Evolutionary conservation across 2,888 invertebrate genomes (phyloP).

Genomic region (Tetropium fuscum): DNA sequence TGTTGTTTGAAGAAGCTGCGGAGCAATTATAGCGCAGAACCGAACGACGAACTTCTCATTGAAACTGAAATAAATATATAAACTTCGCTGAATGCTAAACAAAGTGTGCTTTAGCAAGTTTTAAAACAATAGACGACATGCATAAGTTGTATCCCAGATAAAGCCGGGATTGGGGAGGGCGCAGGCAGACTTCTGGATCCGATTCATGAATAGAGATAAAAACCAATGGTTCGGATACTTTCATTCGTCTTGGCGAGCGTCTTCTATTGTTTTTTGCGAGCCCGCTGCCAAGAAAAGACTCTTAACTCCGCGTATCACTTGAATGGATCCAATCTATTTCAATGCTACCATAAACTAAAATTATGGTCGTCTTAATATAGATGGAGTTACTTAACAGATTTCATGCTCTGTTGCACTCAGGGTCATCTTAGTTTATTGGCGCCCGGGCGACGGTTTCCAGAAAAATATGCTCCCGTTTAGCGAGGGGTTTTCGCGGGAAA

Average conservation of each 20-base stretch:
- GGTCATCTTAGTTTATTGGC: constrained; percentile 28
- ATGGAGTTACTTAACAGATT: constrained; percentile 59
- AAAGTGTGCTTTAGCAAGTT: constrained; percentile 38
- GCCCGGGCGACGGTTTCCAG: constrained; percentile 32
- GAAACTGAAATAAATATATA: constrained; percentile 45
- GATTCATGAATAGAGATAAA: constrained; percentile 64
- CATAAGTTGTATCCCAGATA: constrained; percentile 18
- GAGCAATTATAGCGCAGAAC: constrained; percentile 45
- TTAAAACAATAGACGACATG: constrained; percentile 32
- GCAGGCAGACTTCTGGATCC: constrained; percentile 54
- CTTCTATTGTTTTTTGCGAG: constrained; percentile 57
- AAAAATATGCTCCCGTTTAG: constrained; percentile 1
- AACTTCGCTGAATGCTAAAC: constrained; percentile 39
- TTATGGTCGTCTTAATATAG: constrained; percentile 62
- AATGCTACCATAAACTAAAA: constrained; percentile 60
- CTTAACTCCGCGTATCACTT: constrained; percentile 60
- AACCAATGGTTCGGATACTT: constrained; percentile 63
- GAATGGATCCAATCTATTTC: constrained; percentile 62
- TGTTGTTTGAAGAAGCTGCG: constrained; percentile 38
- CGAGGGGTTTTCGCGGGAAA: not conserved
- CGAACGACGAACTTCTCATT: constrained; percentile 43
- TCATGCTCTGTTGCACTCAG: constrained; percentile 45
- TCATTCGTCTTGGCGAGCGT: constrained; percentile 54
- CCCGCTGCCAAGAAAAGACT: constrained; percentile 55
- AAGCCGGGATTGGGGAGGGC: constrained; percentile 47